Percentiles rank a stretch among this genome's conserved stretches.
Evolutionary conservation across 2,888 invertebrate genomes (phyloP).

Genomic region (Andrena haemorrhoa): DNA sequence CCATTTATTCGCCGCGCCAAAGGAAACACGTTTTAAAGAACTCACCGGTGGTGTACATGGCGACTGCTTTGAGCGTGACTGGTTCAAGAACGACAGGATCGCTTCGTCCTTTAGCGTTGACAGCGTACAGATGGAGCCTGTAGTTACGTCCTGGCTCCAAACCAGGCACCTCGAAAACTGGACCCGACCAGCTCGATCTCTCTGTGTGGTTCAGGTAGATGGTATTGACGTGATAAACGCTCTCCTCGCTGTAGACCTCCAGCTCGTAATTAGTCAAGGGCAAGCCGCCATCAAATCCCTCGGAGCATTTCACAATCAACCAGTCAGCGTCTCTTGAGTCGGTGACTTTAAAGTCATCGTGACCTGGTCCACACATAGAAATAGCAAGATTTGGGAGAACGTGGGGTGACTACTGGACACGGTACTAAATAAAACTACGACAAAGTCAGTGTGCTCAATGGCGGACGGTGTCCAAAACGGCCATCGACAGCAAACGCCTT

Average conservation of each 20-base stretch:
- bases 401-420: too few species aligned
- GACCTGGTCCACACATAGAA: slow-evolving; percentile 68
- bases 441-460: too few species aligned
- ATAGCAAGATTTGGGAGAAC: neutral
- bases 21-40: slow-evolving; percentile 15
- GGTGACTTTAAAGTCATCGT: slow-evolving; percentile 79
- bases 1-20: neutral
- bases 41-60: slow-evolving; percentile 86
- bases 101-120: slow-evolving; percentile 94
- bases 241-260: slow-evolving; percentile 82
- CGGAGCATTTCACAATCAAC: slow-evolving; percentile 93
- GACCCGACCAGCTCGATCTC: slow-evolving; percentile 79
- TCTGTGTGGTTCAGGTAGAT: slow-evolving; percentile 80
- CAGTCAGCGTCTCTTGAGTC: slow-evolving; percentile 88
- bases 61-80: slow-evolving; percentile 93
- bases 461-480: too few species aligned
- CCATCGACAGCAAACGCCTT: too few species aligned
- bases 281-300: slow-evolving; percentile 94
- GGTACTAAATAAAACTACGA: too few species aligned
- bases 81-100: slow-evolving; percentile 94
- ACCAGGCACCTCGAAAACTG: slow-evolving; percentile 89
- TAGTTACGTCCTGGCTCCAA: slow-evolving; percentile 91
- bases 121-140: slow-evolving; percentile 92
- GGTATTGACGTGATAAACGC: slow-evolving; percentile 78
- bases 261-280: slow-evolving; percentile 88